Percentiles rank a stretch among this genome's conserved stretches.
phyloP scores from a whole-genome alignment of 2,888 invertebrate genomes.

The Pristionchus exspectatus region DNA sequence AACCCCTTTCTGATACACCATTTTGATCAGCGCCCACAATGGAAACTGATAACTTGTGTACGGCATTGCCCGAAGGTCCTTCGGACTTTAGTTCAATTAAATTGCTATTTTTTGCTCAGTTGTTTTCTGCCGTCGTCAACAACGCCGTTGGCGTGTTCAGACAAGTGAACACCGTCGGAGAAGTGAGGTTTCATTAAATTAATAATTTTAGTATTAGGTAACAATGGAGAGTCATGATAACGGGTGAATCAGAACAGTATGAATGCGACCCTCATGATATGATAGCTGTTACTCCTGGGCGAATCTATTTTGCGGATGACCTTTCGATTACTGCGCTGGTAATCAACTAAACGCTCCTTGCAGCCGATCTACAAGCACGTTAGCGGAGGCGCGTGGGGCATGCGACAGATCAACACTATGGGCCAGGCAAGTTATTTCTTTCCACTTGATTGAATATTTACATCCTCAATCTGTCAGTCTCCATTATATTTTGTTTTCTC shows the following conservation, averaged over 20 bases:
- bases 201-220: neutral
- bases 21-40: too few relatives aligned
- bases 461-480: too few relatives aligned
- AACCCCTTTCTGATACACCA: too few relatives aligned
- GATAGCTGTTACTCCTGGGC: too few relatives aligned
- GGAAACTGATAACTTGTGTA: too few relatives aligned
- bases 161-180: neutral
- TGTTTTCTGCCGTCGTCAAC: neutral
- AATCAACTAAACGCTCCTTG: neutral
- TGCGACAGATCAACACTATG: neutral
- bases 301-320: too few relatives aligned
- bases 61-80: too few relatives aligned
- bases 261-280: too few relatives aligned
- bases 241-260: too few relatives aligned
- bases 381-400: neutral
- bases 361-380: slow-evolving; percentile 22
- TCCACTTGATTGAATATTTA: neutral
- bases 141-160: neutral
- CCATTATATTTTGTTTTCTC: neutral
- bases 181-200: neutral
- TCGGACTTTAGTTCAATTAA: too few relatives aligned
- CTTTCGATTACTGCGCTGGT: too few relatives aligned
- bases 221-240: neutral
- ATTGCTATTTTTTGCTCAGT: neutral
- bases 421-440: neutral